These are phyloP conservation scores for Capromys pilorides DNA, from an alignment of 2,797 vertebrate species.

Conservation along the genomic window DNA sequence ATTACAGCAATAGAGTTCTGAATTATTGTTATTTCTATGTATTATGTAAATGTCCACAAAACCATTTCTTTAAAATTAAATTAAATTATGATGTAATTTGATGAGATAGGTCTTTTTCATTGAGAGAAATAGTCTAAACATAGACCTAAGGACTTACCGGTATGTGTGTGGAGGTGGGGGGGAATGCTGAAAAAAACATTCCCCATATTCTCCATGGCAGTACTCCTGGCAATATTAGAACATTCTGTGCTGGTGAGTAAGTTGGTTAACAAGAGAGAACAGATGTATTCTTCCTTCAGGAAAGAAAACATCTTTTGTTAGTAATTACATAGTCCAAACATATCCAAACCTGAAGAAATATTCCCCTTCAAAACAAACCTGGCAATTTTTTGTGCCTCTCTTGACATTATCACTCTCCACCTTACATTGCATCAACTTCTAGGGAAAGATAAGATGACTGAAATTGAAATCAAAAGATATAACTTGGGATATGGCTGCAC, in stretches of 20 bases:
- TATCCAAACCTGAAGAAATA: constrained; percentile 33
- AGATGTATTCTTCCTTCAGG: not conserved
- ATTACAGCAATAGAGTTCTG: not conserved
- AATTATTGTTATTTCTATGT: not conserved
- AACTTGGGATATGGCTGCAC: not conserved
- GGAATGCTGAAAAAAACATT: not conserved
- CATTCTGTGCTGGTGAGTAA: not conserved
- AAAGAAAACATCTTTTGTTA: not conserved
- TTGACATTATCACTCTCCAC: constrained; percentile 14
- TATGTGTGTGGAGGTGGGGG: no score
- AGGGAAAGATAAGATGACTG: not conserved
- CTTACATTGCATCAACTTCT: not conserved
- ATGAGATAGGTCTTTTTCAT: not conserved
- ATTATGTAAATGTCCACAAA: constrained; percentile 28
- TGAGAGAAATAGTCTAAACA: not conserved
- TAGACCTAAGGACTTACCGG: not conserved
- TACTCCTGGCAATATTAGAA: not conserved
- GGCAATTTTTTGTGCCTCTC: not conserved
- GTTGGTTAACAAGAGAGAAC: not conserved
- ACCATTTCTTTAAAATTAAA: constrained; percentile 20
- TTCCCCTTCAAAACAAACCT: not conserved
- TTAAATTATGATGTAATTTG: not conserved
- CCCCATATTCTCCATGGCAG: not conserved
- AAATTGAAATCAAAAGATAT: constrained; percentile 52
- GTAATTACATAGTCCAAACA: not conserved